Evolutionary conservation across 2,888 invertebrate species (phyloP), one percentile per base, ranked within the genome.

Genomic region (Drosophila multiciliata): DNA sequence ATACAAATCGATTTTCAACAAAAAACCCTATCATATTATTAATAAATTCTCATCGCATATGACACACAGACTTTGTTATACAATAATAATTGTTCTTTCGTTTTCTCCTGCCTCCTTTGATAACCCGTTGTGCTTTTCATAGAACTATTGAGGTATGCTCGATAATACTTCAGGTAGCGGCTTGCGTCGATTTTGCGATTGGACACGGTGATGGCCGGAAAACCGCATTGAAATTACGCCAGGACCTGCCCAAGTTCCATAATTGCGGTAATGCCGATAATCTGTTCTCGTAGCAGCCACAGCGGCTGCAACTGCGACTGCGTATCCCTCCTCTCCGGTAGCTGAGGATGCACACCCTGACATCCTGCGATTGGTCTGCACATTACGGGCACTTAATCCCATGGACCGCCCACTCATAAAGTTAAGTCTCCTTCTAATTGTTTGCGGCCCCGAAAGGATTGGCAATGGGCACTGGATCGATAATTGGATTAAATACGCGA

Each of bases 231-330:
- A 89, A 87, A 87, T 84, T 87, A 89, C 77, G 84, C 79, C 77
- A 72, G 84, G 87, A 87, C 83, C 87, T 87, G 84, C 85, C 85
- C 83, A 86, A 73, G 86, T 76, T 83, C 77, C 74, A 85, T 91
- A 90, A 91, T 91, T 90, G 87, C 83, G 91, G 90, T 91, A 89
- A 83, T 82, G 89, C 82, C 78, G 71, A 90, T 89, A 83, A 90
- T 90, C 90, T 90, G 82, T 87, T 82, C 82, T 54, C 63, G 57
- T 64, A 52, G 60, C 67, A 59, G 53, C n/a, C 64, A 32, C 23
- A 48, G 53, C 48, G 49, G 50, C 66, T 52, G 65, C 61, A 42
- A 15, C 23, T 23, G 4, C 40, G 15, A 17, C 35, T 4, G 23
- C 15, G 23, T 26, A 45, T n/a, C 9, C 32, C 32, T 57, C 32